phyloP scores from a whole-genome alignment of 1,140 invertebrate genomes.

The Drosophila paulistorum region DNA sequence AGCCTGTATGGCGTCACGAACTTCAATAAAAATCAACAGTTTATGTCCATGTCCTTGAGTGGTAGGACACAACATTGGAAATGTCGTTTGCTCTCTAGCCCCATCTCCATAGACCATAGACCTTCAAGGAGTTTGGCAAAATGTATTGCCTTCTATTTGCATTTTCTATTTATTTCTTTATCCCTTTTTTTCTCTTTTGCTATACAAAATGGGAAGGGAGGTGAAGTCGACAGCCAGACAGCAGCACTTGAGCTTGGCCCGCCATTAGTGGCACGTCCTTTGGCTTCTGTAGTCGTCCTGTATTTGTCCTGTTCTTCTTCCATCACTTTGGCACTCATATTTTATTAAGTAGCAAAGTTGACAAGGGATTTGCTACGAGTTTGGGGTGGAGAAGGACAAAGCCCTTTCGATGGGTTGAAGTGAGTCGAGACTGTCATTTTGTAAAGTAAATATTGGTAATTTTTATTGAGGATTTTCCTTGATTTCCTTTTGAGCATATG shows the following conservation, averaged over 20 bases:
- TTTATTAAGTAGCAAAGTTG: conserved; percentile 82
- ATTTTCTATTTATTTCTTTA: conserved; percentile 82
- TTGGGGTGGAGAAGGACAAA: not conserved
- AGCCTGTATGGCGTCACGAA: conserved; percentile 56
- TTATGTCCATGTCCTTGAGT: conserved; percentile 78
- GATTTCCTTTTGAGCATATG: conserved; percentile 60
- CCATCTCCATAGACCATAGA: conserved; percentile 13
- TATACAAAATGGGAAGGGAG: not conserved
- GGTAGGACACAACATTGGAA: conserved; percentile 39
- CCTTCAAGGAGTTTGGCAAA: conserved; percentile 56
- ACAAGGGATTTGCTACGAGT: conserved; percentile 66
- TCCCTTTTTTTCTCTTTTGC: conserved; percentile 50
- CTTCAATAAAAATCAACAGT: conserved; percentile 78
- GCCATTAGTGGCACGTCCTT: conserved; percentile 79
- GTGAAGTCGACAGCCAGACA: not conserved
- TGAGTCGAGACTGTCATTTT: conserved; percentile 67
- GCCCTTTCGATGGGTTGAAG: not conserved
- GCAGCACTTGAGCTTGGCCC: conserved; percentile 68
- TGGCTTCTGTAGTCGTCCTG: conserved; percentile 40
- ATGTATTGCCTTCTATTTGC: conserved; percentile 81
- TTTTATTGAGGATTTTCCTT: conserved; percentile 81
- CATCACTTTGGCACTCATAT: conserved; percentile 77
- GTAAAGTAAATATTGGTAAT: conserved; percentile 83
- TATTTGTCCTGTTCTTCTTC: conserved; percentile 52
- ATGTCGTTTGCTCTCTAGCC: conserved; percentile 35